Base-by-base conservation (phyloP, 2,797 vertebrate species). In the Sebastolobus alascanus region DNA sequence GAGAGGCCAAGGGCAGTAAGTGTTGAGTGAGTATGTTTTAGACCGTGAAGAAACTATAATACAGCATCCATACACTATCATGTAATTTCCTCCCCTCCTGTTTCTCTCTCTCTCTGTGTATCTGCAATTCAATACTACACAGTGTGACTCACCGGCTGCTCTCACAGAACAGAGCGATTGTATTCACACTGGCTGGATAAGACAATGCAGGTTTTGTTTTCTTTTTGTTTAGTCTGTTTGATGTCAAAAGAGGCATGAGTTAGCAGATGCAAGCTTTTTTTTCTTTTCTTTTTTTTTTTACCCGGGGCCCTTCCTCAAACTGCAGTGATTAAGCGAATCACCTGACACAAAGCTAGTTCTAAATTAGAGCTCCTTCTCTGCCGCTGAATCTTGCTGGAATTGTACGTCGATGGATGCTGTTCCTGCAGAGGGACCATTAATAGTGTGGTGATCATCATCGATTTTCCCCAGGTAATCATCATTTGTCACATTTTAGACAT, bases 381-480 rank as follows among this genome's bases (percentile, higher is more conserved):
- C 58, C 12, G 50, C 65, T 65, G 84, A 80, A 81, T 85, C 76
- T 84, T 43, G 29, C 65, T 70, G 65, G 69, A 84, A 85, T 73
- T 86, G 69, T 74, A 79, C 76, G 56, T 88, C 78, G 79, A 90
- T 82, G 82, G 84, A 87, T 90, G 88, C 78, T 86, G 77, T 88
- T 92, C 75, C 84, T 77, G 89, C 87, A 68, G 65, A 86, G 84
- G 75, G 87, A 84, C 79, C 88, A 90, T 90, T 93, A 94, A 93
- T 92, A 94, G 82, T 90, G 84, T 22, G 66, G 89, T 84, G 80
- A 92, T 94, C 89, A 92, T 91, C 92, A 94, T 93, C 73, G 89
- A 94, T 94, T 93, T 93, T 88, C 89, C 91, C 68, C 90, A 90
- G 89, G 92, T 93, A 92, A 94, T 94, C 91, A 93, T 93, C 87